These are phyloP conservation scores for Tetropium fuscum DNA, from an alignment of 2,888 invertebrate genomes.

Conservation along the genomic window DNA sequence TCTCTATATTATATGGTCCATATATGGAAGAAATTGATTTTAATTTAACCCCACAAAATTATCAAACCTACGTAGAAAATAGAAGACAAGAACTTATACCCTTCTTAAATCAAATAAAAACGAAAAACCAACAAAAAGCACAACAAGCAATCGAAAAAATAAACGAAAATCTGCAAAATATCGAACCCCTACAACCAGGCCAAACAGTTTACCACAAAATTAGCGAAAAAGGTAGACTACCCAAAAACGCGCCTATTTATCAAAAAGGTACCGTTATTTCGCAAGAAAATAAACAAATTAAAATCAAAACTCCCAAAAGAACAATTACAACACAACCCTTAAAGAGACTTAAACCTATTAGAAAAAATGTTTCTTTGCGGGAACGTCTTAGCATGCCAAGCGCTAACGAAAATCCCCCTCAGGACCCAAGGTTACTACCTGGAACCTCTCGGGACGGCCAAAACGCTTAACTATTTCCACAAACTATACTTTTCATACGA, in stretches of 20 bases:
- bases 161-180: constrained; percentile 1
- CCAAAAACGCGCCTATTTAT: constrained; percentile 5
- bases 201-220: constrained; percentile 2
- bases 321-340: background rate
- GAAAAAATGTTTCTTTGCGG: constrained; percentile 12
- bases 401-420: constrained; percentile 1
- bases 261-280: background rate
- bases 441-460: constrained; percentile 16
- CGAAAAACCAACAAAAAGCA: constrained; percentile 5
- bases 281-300: constrained; percentile 3
- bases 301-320: constrained; percentile 3
- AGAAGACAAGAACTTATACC: background rate
- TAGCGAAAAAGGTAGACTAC: too few species aligned
- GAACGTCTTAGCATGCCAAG: constrained; percentile 4
- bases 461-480: constrained; percentile 3
- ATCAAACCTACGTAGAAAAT: constrained; percentile 2
- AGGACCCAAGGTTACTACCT: constrained; percentile 9
- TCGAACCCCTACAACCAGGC: constrained; percentile 1
- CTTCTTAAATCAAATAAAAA: constrained; percentile 6
- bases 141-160: background rate
- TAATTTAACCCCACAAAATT: constrained; percentile 5
- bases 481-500: constrained; percentile 8
- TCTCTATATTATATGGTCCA: too few species aligned
- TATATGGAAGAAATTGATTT: constrained; percentile 2
- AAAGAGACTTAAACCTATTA: constrained; percentile 9